Percentiles rank a stretch among this genome's conserved stretches.
phyloP scores from a whole-genome alignment of 2,888 invertebrate genomes.

The Bhutanitis thaidina region DNA sequence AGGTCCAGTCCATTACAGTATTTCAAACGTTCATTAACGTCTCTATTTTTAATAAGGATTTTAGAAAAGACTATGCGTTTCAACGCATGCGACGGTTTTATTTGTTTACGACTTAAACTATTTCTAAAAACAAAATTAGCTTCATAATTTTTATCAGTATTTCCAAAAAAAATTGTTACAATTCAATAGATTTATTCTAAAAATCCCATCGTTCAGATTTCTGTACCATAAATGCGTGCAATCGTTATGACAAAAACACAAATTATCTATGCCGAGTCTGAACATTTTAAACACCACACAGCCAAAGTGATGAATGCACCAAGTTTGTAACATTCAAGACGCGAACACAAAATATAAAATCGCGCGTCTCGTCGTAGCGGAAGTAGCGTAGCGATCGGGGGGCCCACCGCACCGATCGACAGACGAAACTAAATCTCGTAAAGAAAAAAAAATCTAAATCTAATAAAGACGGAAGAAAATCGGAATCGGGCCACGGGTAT shows the following conservation, averaged over 20 bases:
- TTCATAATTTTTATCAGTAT: too few relatives aligned
- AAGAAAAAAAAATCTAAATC: too few relatives aligned
- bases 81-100: neutral
- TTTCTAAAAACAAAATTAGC: too few relatives aligned
- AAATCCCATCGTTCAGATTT: too few relatives aligned
- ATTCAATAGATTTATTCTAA: too few relatives aligned
- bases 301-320: constrained; percentile 64
- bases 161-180: too few relatives aligned
- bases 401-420: constrained; percentile 62
- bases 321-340: constrained; percentile 67
- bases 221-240: too few relatives aligned
- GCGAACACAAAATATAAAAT: constrained; percentile 51
- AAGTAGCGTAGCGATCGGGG: constrained; percentile 52
- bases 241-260: too few relatives aligned
- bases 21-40: neutral
- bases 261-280: constrained; percentile 13
- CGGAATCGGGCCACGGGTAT: constrained; percentile 21
- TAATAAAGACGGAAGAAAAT: too few relatives aligned
- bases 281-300: constrained; percentile 35
- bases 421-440: too few relatives aligned
- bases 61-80: neutral
- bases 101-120: too few relatives aligned
- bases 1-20: constrained; percentile 1
- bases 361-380: constrained; percentile 44
- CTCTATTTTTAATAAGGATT: neutral